Conservation (phyloP, 2,888 invertebrate genomes). For the Trilocha varians region DNA sequence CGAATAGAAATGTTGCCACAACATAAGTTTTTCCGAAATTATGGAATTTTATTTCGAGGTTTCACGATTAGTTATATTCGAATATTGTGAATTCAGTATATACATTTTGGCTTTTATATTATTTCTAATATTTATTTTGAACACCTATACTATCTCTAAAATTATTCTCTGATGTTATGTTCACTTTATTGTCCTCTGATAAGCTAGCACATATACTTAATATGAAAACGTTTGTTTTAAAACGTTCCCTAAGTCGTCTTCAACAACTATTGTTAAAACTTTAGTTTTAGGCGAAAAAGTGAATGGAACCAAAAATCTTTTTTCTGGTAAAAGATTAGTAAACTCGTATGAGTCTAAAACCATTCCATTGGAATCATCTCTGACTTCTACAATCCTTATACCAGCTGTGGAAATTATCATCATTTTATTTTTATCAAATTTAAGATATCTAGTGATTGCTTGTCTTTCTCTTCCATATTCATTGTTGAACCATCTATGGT, state of each 20-base stretch:
- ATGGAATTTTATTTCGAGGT: not conserved
- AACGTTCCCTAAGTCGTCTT: slow-evolving; percentile 79
- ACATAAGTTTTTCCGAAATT: not conserved
- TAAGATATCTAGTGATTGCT: slow-evolving; percentile 65
- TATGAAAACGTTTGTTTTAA: slow-evolving; percentile 76
- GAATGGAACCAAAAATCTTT: slow-evolving; percentile 71
- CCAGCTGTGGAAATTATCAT: slow-evolving; percentile 76
- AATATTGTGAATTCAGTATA: not conserved
- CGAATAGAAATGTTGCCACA: too few relatives aligned
- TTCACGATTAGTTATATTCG: not conserved
- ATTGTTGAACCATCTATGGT: slow-evolving; percentile 76
- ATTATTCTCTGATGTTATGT: slow-evolving; percentile 16
- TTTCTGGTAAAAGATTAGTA: slow-evolving; percentile 69
- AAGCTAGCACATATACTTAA: slow-evolving; percentile 27
- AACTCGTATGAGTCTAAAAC: slow-evolving; percentile 78
- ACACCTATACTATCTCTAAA: slow-evolving; percentile 11
- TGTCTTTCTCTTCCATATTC: slow-evolving; percentile 70
- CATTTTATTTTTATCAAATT: slow-evolving; percentile 72
- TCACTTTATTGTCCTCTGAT: slow-evolving; percentile 55
- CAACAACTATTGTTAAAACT: slow-evolving; percentile 75
- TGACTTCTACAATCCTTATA: slow-evolving; percentile 77
- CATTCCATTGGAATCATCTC: slow-evolving; percentile 74
- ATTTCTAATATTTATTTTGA: slow-evolving; percentile 1
- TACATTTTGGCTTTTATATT: not conserved
- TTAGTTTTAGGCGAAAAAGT: slow-evolving; percentile 62